These are phyloP conservation scores for Trachelus troglodyta DNA, from an alignment of 2,888 invertebrate genomes.

Conservation along the genomic window DNA sequence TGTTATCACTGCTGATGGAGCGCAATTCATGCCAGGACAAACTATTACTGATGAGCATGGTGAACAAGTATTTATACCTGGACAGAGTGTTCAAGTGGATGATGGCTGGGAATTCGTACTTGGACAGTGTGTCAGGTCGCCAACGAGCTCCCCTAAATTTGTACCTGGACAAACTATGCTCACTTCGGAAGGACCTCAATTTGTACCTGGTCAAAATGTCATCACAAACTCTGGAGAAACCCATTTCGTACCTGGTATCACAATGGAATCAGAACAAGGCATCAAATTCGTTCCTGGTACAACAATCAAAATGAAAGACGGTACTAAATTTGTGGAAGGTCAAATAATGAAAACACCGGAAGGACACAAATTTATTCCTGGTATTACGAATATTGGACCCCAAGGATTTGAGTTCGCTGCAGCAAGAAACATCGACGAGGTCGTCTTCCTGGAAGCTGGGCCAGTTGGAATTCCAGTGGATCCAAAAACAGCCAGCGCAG, in stretches of 20 bases:
- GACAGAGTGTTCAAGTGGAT: conserved; percentile 71
- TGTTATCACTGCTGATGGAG: conserved; percentile 60
- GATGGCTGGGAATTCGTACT: conserved; percentile 74
- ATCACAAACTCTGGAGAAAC: conserved; percentile 68
- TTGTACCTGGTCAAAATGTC: conserved; percentile 75
- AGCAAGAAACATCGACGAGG: conserved; percentile 71
- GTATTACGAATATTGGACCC: conserved; percentile 67
- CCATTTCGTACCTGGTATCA: conserved; percentile 73
- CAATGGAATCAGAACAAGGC: conserved; percentile 66
- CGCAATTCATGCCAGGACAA: conserved; percentile 74
- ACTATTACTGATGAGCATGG: conserved; percentile 72
- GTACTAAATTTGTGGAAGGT: conserved; percentile 75
- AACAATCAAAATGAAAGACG: conserved; percentile 73
- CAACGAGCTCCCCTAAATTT: conserved; percentile 70
- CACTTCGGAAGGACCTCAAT: conserved; percentile 73
- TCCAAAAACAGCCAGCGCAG: conserved; percentile 67
- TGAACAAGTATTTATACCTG: conserved; percentile 73
- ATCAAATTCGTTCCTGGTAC: conserved; percentile 73
- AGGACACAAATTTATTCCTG: conserved; percentile 75
- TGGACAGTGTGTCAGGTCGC: conserved; percentile 72
- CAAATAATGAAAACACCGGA: conserved; percentile 72
- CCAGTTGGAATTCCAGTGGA: conserved; percentile 72
- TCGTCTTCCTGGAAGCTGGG: conserved; percentile 69
- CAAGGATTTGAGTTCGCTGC: conserved; percentile 72
- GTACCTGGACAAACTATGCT: conserved; percentile 75